Evolutionary conservation across 2,113 vertebrate species (phyloP), one percentile per base, ranked within the genome.

Genomic region (Formicarius rufipectus): DNA sequence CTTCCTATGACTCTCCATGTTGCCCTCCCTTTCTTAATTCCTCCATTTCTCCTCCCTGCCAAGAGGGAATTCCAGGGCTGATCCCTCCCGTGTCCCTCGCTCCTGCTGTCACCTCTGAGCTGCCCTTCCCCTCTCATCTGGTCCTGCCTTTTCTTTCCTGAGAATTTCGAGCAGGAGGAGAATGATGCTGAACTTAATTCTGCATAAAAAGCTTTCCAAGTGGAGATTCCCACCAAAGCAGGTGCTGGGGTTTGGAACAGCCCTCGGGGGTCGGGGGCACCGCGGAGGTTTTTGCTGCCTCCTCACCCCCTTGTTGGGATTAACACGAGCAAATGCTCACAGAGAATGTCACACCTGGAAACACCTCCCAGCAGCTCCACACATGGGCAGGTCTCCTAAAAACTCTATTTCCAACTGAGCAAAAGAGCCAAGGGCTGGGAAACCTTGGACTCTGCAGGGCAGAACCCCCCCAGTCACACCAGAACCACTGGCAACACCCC

Each of bases 81-180:
- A 55, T 13, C 33, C 10, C 20, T 5, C 71, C 30, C 4, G 0
- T 9, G 31, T 2, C n/a, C 76, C 64, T 52, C 12, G 6, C 12
- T 53, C 56, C 0, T 0, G 14, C 83, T 21, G 25, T 0, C 0
- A 35, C 23, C 39, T 10, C 72, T 14, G 5, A 13, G 6, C 24
- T 67, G 20, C 3, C 35, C 44, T 6, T 20, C n/a, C 1, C 1
- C 2, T 10, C 16, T 7, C n/a, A 33, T 1, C 1, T 0, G 1
- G 2, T 40, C 14, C 64, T 80, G 78, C 31, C 22, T 56, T 15
- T 37, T 1, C 39, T 40, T 50, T n/a, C 73, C 23, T 20, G n/a
- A 20, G 10, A 33, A 7, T 75, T 63, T 39, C 10, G 21, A 7
- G 17, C 14, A 55, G 39, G 3, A 55, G 39, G 0, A 42, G 56